Evolutionary conservation across 2,797 vertebrate species (phyloP).

Genomic region (Sebastes umbrosus): DNA sequence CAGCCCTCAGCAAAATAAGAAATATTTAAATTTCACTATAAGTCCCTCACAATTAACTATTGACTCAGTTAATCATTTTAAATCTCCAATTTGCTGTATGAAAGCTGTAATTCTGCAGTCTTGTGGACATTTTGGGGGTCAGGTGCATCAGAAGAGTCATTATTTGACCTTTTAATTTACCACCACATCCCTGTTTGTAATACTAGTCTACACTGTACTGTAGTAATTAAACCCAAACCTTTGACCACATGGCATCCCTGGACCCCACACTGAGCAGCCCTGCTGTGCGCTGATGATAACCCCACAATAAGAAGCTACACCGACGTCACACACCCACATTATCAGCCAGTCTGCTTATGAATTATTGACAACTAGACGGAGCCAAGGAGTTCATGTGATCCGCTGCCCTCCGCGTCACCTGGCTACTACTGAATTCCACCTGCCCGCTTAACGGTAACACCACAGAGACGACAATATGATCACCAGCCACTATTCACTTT

Average conservation of each 20-base stretch:
- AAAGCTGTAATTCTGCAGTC: neutral
- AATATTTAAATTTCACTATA: neutral
- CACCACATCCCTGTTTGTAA: neutral
- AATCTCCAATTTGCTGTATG: neutral
- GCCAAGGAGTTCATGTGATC: constrained; percentile 66
- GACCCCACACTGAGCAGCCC: neutral
- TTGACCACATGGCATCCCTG: neutral
- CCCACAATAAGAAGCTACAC: neutral
- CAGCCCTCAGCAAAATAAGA: neutral
- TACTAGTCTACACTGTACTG: neutral
- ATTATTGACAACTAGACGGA: constrained; percentile 67
- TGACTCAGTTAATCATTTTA: too few species aligned
- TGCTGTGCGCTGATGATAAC: neutral
- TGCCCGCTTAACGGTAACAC: constrained; percentile 5
- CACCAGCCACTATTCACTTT: neutral
- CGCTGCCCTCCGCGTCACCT: constrained; percentile 58
- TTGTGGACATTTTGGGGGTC: too few species aligned
- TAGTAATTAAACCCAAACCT: neutral
- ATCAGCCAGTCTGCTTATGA: constrained; percentile 44
- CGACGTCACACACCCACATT: constrained; percentile 11
- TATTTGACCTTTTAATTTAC: neutral
- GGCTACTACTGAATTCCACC: constrained; percentile 39
- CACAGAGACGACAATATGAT: neutral
- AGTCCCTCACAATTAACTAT: neutral
- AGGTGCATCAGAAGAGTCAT: neutral